Evolutionary conservation across 2,113 vertebrate species (phyloP).

Genomic region (Oophaga pumilio): DNA sequence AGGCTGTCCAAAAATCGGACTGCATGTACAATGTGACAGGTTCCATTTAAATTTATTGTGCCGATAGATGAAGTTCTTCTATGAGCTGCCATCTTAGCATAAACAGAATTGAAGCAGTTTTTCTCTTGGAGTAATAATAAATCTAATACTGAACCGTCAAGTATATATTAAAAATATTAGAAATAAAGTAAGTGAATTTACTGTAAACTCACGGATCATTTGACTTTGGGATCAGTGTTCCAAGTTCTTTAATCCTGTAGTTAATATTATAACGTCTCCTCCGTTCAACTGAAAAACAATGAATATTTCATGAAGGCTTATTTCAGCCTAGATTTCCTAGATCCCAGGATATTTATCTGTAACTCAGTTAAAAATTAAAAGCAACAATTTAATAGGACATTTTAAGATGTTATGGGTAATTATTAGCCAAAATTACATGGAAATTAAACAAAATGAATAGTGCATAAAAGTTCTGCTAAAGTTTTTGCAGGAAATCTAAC

Average conservation of each 20-base stretch:
- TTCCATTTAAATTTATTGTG: too few relatives aligned
- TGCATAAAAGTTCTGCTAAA: not conserved
- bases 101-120: too few relatives aligned
- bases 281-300: constrained; percentile 88
- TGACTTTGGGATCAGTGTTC: constrained; percentile 96
- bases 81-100: not conserved
- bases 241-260: constrained; percentile 98
- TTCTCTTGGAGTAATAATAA: not conserved
- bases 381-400: not conserved
- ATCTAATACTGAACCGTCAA: not conserved
- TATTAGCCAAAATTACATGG: not conserved
- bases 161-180: not conserved
- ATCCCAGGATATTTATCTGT: not conserved
- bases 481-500: not conserved
- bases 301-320: constrained; percentile 66
- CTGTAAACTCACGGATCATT: constrained; percentile 93
- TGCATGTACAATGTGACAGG: too few relatives aligned
- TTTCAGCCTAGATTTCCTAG: constrained; percentile 14
- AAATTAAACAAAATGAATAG: not conserved
- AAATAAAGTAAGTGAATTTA: not conserved
- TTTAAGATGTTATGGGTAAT: not conserved
- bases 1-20: too few relatives aligned
- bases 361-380: not conserved
- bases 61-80: not conserved
- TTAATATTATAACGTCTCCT: constrained; percentile 98